phyloP scores from a whole-genome alignment of 1,140 invertebrate genomes.

The Penaeus vannamei region DNA sequence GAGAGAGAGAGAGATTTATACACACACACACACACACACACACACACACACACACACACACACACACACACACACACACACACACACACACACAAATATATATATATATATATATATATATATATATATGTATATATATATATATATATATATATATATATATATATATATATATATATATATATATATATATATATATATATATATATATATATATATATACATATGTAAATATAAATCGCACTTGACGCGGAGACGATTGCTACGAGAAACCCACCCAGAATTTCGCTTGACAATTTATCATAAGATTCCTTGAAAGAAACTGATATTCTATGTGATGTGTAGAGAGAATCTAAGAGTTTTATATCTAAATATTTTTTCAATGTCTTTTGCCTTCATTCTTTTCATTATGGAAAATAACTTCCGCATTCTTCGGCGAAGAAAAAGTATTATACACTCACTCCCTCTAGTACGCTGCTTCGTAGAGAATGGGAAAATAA shows the following conservation, averaged over 20 bases:
- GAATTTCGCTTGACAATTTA: not conserved
- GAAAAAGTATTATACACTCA: no score
- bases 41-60: not conserved
- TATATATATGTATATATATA: slow-evolving; percentile 35
- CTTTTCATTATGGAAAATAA: no score
- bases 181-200: slow-evolving; percentile 21
- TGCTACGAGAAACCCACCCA: not conserved
- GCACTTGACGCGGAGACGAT: not conserved
- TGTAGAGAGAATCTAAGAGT: no score
- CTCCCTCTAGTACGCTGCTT: no score
- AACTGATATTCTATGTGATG: no score
- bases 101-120: slow-evolving; percentile 31
- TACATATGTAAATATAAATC: not conserved
- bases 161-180: slow-evolving; percentile 8
- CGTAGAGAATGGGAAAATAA: no score
- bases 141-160: slow-evolving; percentile 41
- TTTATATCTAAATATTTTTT: no score
- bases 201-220: slow-evolving; percentile 37
- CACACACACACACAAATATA: not conserved
- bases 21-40: not conserved
- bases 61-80: not conserved
- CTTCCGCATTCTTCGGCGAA: no score
- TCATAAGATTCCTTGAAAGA: not conserved
- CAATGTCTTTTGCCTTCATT: no score
- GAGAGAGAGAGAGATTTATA: no score